Evolutionary conservation across 2,888 invertebrate genomes (phyloP).

Genomic region (Eupithecia tripunctaria): DNA sequence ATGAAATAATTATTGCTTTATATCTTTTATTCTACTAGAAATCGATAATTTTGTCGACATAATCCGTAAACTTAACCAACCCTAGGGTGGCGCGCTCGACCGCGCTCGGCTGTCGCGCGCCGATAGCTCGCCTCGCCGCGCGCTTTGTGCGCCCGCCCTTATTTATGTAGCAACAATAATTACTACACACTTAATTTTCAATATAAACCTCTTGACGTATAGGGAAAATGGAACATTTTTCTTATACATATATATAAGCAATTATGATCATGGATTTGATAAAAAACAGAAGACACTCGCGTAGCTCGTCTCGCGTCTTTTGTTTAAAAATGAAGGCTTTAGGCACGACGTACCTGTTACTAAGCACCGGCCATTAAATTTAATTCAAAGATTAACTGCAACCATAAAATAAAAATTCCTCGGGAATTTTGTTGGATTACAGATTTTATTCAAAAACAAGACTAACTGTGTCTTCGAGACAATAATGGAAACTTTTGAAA

Average conservation of each 20-base stretch:
- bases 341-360: no score
- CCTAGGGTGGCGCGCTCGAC: slow-evolving; percentile 21
- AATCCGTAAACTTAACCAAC: slow-evolving; percentile 10
- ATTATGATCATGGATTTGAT: neutral
- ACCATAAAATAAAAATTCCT: no score
- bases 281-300: neutral
- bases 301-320: neutral
- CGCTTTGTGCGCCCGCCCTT: slow-evolving; percentile 43
- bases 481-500: no score
- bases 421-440: no score
- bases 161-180: slow-evolving; percentile 56
- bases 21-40: neutral
- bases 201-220: slow-evolving; percentile 8
- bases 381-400: no score
- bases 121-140: slow-evolving; percentile 50
- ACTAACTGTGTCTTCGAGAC: no score
- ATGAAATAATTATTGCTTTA: no score
- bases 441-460: no score
- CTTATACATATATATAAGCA: no score
- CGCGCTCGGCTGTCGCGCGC: slow-evolving; percentile 53
- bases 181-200: slow-evolving; percentile 27
- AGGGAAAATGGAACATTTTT: neutral
- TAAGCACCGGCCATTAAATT: no score
- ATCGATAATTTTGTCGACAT: neutral
- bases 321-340: no score